Percentiles rank a stretch among this genome's conserved stretches.
phyloP scores from a whole-genome alignment of 2,888 invertebrate species.

The Deilephila elpenor region DNA sequence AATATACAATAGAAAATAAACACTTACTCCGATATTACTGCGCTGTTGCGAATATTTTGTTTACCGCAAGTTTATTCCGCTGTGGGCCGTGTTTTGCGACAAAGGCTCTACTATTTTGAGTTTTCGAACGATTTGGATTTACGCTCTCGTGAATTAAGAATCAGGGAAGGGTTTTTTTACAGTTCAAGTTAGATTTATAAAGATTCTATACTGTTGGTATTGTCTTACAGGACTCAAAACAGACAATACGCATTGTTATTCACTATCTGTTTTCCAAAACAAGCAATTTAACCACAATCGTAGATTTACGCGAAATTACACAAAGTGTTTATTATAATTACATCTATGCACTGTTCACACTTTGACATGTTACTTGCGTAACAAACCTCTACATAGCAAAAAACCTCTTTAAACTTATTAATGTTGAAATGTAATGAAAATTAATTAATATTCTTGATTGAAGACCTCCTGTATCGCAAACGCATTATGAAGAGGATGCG shows the following conservation, averaged over 20 bases:
- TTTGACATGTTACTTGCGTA: constrained; percentile 2
- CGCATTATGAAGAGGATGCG: not conserved
- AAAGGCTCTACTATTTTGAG: not conserved
- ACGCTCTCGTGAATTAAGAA: not conserved
- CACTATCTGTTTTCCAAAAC: not conserved
- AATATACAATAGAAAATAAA: constrained; percentile 26
- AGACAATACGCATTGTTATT: constrained; percentile 13
- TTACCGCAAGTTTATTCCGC: not conserved
- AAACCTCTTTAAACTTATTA: no score
- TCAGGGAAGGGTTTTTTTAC: no score
- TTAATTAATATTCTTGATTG: not conserved
- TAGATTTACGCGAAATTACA: constrained; percentile 2
- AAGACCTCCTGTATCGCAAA: not conserved
- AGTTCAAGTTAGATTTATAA: no score
- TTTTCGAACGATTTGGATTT: no score
- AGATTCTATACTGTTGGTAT: not conserved
- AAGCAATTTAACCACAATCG: not conserved
- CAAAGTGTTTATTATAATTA: not conserved
- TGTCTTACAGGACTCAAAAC: not conserved
- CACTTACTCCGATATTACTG: constrained; percentile 19
- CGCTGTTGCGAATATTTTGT: constrained; percentile 17
- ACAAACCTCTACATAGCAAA: not conserved
- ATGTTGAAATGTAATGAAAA: no score
- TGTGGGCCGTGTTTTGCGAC: not conserved
- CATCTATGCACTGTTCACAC: not conserved